These are phyloP conservation scores for Xestia ashworthii DNA, from an alignment of 2,888 invertebrate species.

Conservation along the genomic window DNA sequence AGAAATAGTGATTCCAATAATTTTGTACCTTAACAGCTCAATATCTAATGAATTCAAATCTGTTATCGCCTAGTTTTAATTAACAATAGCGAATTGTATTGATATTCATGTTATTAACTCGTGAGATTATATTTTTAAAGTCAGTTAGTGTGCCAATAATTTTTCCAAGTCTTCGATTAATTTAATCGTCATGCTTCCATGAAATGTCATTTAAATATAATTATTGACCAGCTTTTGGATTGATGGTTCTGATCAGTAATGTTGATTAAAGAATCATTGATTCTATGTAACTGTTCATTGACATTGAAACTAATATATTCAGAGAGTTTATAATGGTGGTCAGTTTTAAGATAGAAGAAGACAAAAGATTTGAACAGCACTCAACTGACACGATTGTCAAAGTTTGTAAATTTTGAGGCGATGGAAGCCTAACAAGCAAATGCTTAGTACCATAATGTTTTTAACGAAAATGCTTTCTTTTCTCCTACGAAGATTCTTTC, in stretches of 20 bases:
- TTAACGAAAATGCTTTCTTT: slow-evolving; percentile 33
- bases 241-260: slow-evolving; percentile 31
- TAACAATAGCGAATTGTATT: slow-evolving; percentile 67
- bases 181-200: slow-evolving; percentile 52
- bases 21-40: slow-evolving; percentile 86
- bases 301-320: slow-evolving; percentile 34
- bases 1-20: slow-evolving; percentile 82
- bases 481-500: slow-evolving; percentile 33
- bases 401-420: slow-evolving; percentile 40
- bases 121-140: slow-evolving; percentile 56
- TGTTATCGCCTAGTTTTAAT: slow-evolving; percentile 76
- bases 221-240: slow-evolving; percentile 40
- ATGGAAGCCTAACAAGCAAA: slow-evolving; percentile 36
- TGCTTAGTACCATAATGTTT: slow-evolving; percentile 37
- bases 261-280: slow-evolving; percentile 41
- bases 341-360: slow-evolving; percentile 33
- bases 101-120: slow-evolving; percentile 53
- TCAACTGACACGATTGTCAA: slow-evolving; percentile 58
- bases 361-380: slow-evolving; percentile 48
- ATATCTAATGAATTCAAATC: slow-evolving; percentile 76
- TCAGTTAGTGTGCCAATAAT: slow-evolving; percentile 67
- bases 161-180: slow-evolving; percentile 53
- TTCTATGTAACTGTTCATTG: slow-evolving; percentile 37
- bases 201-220: slow-evolving; percentile 41
- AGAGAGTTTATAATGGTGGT: slow-evolving; percentile 22